Base-by-base conservation (phyloP, 2,888 invertebrate genomes). In the Sarcophaga carnaria region DNA sequence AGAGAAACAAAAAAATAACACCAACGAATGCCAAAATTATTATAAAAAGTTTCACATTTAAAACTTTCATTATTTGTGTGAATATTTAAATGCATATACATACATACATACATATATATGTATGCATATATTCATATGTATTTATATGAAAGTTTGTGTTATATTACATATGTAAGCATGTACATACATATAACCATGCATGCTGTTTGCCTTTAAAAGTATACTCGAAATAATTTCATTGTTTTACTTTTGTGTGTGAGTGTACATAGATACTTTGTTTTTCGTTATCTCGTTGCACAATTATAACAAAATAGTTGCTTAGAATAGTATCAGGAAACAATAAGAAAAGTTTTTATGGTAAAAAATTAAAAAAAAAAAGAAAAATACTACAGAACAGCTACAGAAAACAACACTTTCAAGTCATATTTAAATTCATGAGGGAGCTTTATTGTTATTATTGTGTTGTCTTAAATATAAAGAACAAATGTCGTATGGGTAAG, bases 301-400 rank as follows among this genome's bases (percentile, higher is more conserved):
- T 69, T 60, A 78, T 78, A 69, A 20, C 45, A 78, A 69, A 54
- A 25, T 69, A 78, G 59, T 69, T 25, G 17, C 60, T 78, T 69
- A 60, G 62, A 8, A 62, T 59, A 60, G n/a, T 3, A 59, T 37
- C 37, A 45, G 37, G 59, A 77, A 60, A 45, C 66, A 77, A 60
- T 69, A 10, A 11, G 60, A 47, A 66, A 69, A 77, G 60, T 69
- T 77, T 67, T n/a, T 14, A 12, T 14, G 27, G 20, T 10, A 12
- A 54, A 54, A 54, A 54, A 54, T 17, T 4, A 54, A 14, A 4
- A 17, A 54, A 54, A 14, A 54, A 12, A 54, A 54, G 12, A 54
- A 54, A 54, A 54, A 17, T 37, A 37, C 37, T 4, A 37, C 10
- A 22, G 22, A 22, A 22, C 22, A 10, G 37, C 8, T 37, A 10